phyloP scores from a whole-genome alignment of 2,797 vertebrate species.

The Cyprinodon diabolis region DNA sequence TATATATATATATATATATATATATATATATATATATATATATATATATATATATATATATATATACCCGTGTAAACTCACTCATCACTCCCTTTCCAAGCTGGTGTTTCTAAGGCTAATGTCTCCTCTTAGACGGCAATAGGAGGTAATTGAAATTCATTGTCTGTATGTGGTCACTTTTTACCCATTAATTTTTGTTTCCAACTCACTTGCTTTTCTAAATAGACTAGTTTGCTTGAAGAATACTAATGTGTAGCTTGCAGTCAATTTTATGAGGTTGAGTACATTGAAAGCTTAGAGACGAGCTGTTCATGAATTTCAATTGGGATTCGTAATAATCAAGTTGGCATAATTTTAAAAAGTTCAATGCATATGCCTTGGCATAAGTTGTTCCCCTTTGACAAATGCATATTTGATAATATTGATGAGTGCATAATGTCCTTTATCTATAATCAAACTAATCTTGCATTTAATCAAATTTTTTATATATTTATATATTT shows the following conservation, averaged over 20 bases:
- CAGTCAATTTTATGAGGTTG: slow-evolving; percentile 65
- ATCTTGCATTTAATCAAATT: slow-evolving; percentile 10
- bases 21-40: no score
- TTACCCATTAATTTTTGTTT: slow-evolving; percentile 80
- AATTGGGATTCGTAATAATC: slow-evolving; percentile 63
- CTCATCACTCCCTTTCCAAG: slow-evolving; percentile 23
- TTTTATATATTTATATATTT: not conserved
- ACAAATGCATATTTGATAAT: slow-evolving; percentile 35
- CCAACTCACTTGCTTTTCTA: slow-evolving; percentile 80
- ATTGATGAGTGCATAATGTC: not conserved
- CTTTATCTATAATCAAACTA: slow-evolving; percentile 12
- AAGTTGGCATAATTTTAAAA: slow-evolving; percentile 36
- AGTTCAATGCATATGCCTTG: slow-evolving; percentile 47
- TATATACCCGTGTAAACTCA: slow-evolving; percentile 3
- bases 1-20: no score
- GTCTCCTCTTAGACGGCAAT: slow-evolving; percentile 46
- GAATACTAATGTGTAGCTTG: slow-evolving; percentile 78
- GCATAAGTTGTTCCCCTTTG: slow-evolving; percentile 11
- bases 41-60: not conserved
- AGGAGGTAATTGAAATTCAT: slow-evolving; percentile 78
- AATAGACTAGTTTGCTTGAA: slow-evolving; percentile 75
- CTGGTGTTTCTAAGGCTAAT: slow-evolving; percentile 19
- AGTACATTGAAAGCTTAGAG: slow-evolving; percentile 64
- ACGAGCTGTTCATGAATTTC: slow-evolving; percentile 51
- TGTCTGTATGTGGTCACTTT: slow-evolving; percentile 76